phyloP scores from a whole-genome alignment of 2,797 vertebrate species.

The Xiphophorus birchmanni region DNA sequence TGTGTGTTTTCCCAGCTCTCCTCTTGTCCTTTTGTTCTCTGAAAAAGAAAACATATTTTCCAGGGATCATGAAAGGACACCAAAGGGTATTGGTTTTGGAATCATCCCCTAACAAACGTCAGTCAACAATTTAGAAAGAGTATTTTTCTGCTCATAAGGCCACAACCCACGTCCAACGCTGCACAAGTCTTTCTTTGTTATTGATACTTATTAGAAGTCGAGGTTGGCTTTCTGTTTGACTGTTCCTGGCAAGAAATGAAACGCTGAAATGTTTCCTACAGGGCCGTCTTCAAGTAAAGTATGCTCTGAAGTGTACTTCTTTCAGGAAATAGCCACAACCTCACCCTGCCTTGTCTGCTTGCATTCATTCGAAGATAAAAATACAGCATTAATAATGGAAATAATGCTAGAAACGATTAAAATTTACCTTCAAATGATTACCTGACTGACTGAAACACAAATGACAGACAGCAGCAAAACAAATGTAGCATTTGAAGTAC shows the following conservation, averaged over 20 bases:
- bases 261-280: constrained; percentile 21
- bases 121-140: constrained; percentile 22
- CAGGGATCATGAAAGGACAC: constrained; percentile 32
- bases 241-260: constrained; percentile 22
- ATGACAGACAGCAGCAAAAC: not conserved
- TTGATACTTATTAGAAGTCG: not conserved
- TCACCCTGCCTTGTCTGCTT: not conserved
- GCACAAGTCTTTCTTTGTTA: constrained; percentile 1
- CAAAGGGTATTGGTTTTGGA: constrained; percentile 43
- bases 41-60: constrained; percentile 21
- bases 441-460: not conserved
- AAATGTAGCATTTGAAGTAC: not conserved
- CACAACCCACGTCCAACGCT: constrained; percentile 8
- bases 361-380: not conserved
- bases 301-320: not conserved
- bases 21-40: constrained; percentile 12
- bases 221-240: constrained; percentile 2
- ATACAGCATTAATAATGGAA: constrained; percentile 7
- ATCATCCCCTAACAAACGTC: not conserved
- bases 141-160: constrained; percentile 11
- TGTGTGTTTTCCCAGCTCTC: constrained; percentile 15
- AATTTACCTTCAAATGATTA: not conserved
- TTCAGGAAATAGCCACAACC: constrained; percentile 31
- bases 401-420: not conserved
- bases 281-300: not conserved